A percentile compares a stretch with the other conserved stretches of the same genome.
Conservation (phyloP, 2,888 invertebrate species). For the Agrotis exclamationis region DNA sequence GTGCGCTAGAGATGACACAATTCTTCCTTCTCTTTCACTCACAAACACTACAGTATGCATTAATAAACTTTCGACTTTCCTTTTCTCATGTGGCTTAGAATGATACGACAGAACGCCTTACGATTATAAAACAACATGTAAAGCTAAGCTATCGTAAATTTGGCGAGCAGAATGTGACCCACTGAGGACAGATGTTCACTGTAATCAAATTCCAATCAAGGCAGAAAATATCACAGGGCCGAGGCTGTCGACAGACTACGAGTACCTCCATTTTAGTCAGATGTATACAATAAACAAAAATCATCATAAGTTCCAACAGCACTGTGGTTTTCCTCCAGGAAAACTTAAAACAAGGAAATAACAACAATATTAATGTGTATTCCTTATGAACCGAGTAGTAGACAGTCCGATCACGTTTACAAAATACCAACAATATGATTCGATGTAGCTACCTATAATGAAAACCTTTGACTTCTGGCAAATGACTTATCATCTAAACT, state of each 20-base stretch:
- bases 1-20: no score
- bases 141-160: no score
- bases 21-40: no score
- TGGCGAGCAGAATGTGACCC: no score
- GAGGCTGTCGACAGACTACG: neutral
- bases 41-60: no score
- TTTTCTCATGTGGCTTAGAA: no score
- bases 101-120: no score
- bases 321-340: conserved; percentile 49
- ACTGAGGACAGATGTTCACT: no score
- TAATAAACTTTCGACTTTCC: no score
- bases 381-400: conserved; percentile 37
- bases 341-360: conserved; percentile 46
- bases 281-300: conserved; percentile 10
- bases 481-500: no score
- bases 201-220: neutral
- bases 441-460: conserved; percentile 3
- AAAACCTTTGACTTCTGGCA: no score
- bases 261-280: conserved; percentile 3
- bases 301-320: conserved; percentile 9
- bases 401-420: conserved; percentile 42
- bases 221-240: neutral
- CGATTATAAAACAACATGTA: no score
- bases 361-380: conserved; percentile 39
- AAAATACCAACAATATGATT: conserved; percentile 47